Conservation (phyloP, 2,113 vertebrate species). For the Megaptera novaeangliae region DNA sequence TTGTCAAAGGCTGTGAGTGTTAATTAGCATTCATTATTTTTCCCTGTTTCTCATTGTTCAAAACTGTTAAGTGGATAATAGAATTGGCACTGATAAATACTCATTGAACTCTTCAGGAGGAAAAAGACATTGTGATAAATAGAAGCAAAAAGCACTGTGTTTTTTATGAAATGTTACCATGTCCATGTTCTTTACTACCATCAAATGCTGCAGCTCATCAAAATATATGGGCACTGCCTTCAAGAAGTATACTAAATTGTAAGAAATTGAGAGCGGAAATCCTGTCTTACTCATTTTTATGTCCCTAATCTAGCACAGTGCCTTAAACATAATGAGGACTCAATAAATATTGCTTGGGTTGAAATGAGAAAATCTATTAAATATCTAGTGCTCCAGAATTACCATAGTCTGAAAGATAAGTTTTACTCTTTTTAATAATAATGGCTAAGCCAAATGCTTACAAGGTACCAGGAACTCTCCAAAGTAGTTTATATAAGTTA, state of each 20-base stretch:
- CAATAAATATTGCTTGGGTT: conserved; percentile 28
- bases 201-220: conserved; percentile 4
- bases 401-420: neutral
- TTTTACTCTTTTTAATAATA: conserved; percentile 19
- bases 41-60: neutral
- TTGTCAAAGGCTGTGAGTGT: neutral
- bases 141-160: neutral
- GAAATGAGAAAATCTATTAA: conserved; percentile 30
- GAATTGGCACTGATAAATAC: conserved; percentile 17
- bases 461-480: neutral
- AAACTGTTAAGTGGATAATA: neutral
- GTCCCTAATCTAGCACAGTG: neutral
- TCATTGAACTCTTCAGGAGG: neutral
- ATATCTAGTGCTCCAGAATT: neutral
- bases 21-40: neutral
- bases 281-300: conserved; percentile 45
- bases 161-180: conserved; percentile 32
- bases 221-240: conserved; percentile 32
- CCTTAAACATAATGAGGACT: neutral
- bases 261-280: conserved; percentile 17
- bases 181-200: neutral
- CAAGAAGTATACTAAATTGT: neutral
- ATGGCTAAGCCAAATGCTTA: neutral
- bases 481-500: neutral
- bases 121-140: conserved; percentile 45